Evolutionary conservation across 2,113 vertebrate genomes (phyloP).

Genomic region (Spheniscus mendiculus): DNA sequence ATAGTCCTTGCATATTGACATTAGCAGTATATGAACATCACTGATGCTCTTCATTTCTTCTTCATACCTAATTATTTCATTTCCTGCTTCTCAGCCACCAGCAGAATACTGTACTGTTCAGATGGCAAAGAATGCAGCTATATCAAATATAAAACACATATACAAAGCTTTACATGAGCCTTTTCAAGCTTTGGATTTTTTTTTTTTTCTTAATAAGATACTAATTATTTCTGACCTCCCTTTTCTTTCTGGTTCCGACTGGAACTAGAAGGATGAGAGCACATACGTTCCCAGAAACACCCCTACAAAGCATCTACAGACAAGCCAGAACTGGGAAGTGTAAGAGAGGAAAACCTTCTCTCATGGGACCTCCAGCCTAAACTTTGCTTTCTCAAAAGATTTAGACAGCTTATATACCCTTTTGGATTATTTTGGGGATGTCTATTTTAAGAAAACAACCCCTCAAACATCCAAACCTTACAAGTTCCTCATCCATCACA

Average conservation of each 20-base stretch:
- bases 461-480: neutral
- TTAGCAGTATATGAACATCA: neutral
- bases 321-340: neutral
- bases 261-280: neutral
- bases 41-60: neutral
- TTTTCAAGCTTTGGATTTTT: neutral
- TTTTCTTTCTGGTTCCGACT: neutral
- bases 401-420: neutral
- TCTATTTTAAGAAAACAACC: neutral
- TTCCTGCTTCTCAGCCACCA: neutral
- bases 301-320: neutral
- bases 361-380: neutral
- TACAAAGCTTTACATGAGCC: neutral
- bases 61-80: neutral
- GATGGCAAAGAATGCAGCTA: neutral
- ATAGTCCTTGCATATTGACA: neutral
- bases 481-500: neutral
- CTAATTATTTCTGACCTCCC: neutral
- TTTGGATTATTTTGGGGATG: neutral
- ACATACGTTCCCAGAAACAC: accelerated
- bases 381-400: neutral
- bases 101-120: neutral
- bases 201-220: neutral
- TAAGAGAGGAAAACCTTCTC: neutral
- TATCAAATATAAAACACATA: neutral